A percentile compares a stretch with the other conserved stretches of the same genome.
phyloP scores from a whole-genome alignment of 2,797 vertebrate genomes.

The Macropus fuliginosus region DNA sequence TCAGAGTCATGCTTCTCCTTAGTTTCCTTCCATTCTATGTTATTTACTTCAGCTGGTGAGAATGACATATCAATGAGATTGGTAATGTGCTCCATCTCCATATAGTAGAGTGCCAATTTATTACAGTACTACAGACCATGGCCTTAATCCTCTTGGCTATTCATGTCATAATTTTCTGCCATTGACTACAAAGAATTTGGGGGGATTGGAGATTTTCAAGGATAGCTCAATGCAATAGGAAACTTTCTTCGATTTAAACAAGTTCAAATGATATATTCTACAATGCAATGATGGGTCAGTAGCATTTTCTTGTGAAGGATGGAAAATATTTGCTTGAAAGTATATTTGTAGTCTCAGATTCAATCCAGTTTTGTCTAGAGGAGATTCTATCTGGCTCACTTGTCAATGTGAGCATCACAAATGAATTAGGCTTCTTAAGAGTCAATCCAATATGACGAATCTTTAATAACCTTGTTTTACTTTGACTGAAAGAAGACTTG shows the following conservation, averaged over 20 bases:
- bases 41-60: constrained; percentile 10
- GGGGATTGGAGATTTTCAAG: neutral
- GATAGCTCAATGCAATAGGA: neutral
- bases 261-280: neutral
- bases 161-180: constrained; percentile 26
- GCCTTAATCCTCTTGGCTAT: constrained; percentile 37
- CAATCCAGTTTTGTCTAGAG: no score
- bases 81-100: constrained; percentile 12
- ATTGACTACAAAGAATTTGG: constrained; percentile 2
- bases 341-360: neutral
- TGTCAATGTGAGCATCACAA: no score
- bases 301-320: neutral
- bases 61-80: constrained; percentile 21
- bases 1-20: neutral
- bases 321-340: neutral
- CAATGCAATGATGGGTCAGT: neutral
- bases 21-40: constrained; percentile 66
- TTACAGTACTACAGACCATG: constrained; percentile 39
- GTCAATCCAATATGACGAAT: no score
- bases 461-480: no score
- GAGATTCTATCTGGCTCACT: no score
- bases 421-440: no score
- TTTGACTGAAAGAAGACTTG: no score
- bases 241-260: neutral
- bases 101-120: constrained; percentile 26